These are phyloP conservation scores for Chionodraco myersi DNA, from an alignment of 2,113 vertebrate species.

Conservation along the genomic window DNA sequence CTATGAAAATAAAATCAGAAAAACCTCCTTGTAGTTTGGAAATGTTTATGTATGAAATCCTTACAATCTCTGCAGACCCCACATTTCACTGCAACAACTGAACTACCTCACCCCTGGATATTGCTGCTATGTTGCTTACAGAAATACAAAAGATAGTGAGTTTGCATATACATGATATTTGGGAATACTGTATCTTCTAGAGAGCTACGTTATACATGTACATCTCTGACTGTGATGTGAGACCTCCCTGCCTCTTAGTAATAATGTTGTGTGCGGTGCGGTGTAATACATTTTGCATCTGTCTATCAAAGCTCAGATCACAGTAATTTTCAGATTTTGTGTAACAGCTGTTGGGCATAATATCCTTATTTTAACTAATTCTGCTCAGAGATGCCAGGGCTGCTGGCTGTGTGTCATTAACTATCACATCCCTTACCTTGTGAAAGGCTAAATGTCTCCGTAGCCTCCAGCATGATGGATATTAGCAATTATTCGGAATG, in stretches of 20 bases:
- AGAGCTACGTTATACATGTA: conserved; percentile 23
- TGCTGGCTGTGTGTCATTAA: conserved; percentile 22
- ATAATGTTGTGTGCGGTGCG: not conserved
- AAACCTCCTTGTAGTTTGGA: conserved; percentile 46
- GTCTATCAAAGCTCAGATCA: conserved; percentile 42
- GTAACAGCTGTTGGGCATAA: conserved; percentile 33
- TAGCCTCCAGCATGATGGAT: conserved; percentile 38
- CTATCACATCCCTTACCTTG: conserved; percentile 40
- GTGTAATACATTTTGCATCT: conserved; percentile 24
- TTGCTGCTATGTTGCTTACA: conserved; percentile 42
- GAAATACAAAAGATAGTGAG: conserved; percentile 29
- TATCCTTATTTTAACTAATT: not conserved
- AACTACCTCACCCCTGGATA: conserved; percentile 48
- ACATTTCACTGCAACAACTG: conserved; percentile 36
- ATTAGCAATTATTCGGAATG: conserved; percentile 18
- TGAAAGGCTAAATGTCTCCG: conserved; percentile 39
- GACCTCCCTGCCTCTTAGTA: conserved; percentile 2
- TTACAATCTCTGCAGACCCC: conserved; percentile 31
- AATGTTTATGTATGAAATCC: conserved; percentile 48
- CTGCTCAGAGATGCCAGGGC: conserved; percentile 6
- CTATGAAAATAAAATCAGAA: conserved; percentile 50
- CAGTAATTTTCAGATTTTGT: conserved; percentile 26
- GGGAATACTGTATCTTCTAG: conserved; percentile 2
- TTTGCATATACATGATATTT: conserved; percentile 19
- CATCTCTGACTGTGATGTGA: conserved; percentile 38